These are phyloP conservation scores for Leptothorax acervorum DNA, from an alignment of 2,888 invertebrate species.

Conservation along the genomic window DNA sequence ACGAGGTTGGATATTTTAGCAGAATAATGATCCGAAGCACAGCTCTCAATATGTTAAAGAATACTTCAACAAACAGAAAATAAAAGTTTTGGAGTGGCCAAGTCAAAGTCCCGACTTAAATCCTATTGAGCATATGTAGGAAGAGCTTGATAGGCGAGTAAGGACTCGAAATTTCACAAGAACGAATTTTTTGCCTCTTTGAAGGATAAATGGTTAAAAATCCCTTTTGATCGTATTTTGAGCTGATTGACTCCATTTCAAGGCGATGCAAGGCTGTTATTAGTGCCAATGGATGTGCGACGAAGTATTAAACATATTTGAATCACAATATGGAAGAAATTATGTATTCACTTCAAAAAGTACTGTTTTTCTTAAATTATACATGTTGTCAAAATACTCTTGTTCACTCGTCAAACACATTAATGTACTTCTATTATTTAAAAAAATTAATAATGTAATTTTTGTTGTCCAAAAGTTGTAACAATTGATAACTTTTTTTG, in stretches of 20 bases:
- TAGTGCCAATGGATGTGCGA: background rate
- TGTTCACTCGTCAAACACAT: too few relatives aligned
- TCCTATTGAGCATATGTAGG: background rate
- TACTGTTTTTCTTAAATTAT: too few relatives aligned
- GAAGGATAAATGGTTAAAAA: background rate
- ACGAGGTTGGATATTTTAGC: background rate
- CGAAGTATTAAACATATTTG: background rate
- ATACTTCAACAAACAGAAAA: background rate
- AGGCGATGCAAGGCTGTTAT: background rate
- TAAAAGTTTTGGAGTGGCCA: background rate
- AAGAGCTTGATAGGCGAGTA: background rate
- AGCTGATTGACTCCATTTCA: background rate
- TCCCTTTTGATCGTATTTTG: background rate
- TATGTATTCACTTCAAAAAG: too few relatives aligned
- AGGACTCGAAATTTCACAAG: background rate
- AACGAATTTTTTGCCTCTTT: background rate
- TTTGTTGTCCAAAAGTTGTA: too few relatives aligned
- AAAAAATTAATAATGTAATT: too few relatives aligned
- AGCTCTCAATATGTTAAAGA: background rate
- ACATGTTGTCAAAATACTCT: too few relatives aligned
- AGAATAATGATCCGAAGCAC: background rate
- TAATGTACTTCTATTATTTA: too few relatives aligned
- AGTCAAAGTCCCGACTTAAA: background rate
- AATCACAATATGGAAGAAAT: too few relatives aligned
- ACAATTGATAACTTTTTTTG: too few relatives aligned